Base-by-base conservation (phyloP, 2,888 invertebrate species). In the Esperia sulphurella region DNA sequence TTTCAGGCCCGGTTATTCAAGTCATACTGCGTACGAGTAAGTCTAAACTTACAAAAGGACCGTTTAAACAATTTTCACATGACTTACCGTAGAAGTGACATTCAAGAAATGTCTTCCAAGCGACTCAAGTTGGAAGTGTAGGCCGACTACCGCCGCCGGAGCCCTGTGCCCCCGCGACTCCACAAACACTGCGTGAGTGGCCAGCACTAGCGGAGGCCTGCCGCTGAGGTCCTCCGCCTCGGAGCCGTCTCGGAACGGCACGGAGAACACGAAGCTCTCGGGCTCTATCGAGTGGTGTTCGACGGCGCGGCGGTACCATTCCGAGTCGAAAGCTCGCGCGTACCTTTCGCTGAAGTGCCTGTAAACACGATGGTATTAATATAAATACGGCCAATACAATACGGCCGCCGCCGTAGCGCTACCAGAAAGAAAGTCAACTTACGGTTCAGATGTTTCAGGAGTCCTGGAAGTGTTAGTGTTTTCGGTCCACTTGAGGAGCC, bases 261-360 rank as follows among this genome's bases (percentile, higher is more conserved):
- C 95, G 42, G 97, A 96, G 81, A 95, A 97, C 1, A 97, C 97
- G 75, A 97, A 97, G 75, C 97, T 96, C 65, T 96, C 95, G 0
- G 95, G 95, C 63, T 97, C 96, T 45, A 96, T 92, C 0, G 93
- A 87, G 71, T 97, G 95, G 65, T 97, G 97, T 74, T 97, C 97
- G 1, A 97, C 96, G 0, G 97, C 97, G 46, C 97, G 91, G 61
- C 95, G 94, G 74, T 97, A 97, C 97, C 97, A 97, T 33, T 95
- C 92, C 51, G 95, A 95, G 70, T 97, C 97, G 84, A 95, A 95
- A 0, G 96, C 96, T 54, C 95, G 90, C 0, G 93, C 92, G 72
- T 96, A 94, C 51, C 91, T 92, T 63, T 96, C 95, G 62, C 95
- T 95, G 69, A 97, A 97, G 74, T 94, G 94, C 21, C 97, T 97